A percentile compares a stretch with the other conserved stretches of the same genome.
phyloP scores from a whole-genome alignment of 2,113 vertebrate genomes.

The human region GRCh38 chr4:41002501-41003000 shows the following conservation, averaged over 20 bases:
- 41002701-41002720: conserved; percentile 2
- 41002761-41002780: background rate
- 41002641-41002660: background rate
- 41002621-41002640: background rate
- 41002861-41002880: background rate
- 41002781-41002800: background rate
- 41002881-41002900: background rate
- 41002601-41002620: background rate
- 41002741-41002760: background rate
- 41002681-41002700: background rate
- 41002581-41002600: background rate
- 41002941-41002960: background rate
- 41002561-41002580: background rate
- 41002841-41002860: background rate
- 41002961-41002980: background rate
- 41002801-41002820: background rate
- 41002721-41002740: background rate
- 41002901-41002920: background rate
- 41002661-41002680: background rate
- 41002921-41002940: background rate
- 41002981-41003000: background rate
- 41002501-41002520: background rate
- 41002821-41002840: background rate
- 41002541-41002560: background rate
- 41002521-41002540: accelerated